Evolutionary conservation across 2,888 invertebrate genomes (phyloP).

Genomic region (Drosophila mercatorum): DNA sequence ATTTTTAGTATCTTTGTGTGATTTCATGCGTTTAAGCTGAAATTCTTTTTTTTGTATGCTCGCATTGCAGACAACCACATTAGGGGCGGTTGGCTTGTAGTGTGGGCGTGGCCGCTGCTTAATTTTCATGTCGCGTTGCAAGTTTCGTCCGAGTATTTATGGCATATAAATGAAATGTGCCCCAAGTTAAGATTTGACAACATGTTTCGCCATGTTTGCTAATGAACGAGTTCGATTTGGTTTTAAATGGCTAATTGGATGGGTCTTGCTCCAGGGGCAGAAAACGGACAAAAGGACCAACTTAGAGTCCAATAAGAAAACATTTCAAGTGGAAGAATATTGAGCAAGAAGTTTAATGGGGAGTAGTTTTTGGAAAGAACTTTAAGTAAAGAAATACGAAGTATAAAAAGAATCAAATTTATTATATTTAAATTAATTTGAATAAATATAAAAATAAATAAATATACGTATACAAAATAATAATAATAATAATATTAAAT

Average conservation of each 20-base stretch:
- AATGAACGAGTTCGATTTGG: constrained; percentile 69
- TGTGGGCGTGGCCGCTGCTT: constrained; percentile 42
- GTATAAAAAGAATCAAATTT: not conserved
- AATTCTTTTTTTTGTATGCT: constrained; percentile 61
- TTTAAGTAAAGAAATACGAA: not conserved
- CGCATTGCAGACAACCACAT: constrained; percentile 50
- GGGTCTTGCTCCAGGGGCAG: not conserved
- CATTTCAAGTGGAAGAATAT: not conserved
- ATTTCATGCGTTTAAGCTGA: constrained; percentile 79
- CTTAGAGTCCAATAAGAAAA: not conserved
- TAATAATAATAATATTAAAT: not conserved
- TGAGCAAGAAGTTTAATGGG: not conserved
- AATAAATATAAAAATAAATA: too few relatives aligned
- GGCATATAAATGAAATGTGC: constrained; percentile 71
- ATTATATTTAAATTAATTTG: too few relatives aligned
- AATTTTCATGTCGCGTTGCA: constrained; percentile 76
- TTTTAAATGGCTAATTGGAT: constrained; percentile 65
- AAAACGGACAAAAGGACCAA: not conserved
- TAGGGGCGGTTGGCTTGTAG: constrained; percentile 8
- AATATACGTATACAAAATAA: too few relatives aligned
- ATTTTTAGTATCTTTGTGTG: constrained; percentile 78
- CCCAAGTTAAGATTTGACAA: constrained; percentile 21
- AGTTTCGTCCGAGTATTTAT: constrained; percentile 72
- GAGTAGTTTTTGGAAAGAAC: too few relatives aligned
- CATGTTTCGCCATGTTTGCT: constrained; percentile 66